A percentile compares a stretch with the other conserved stretches of the same genome.
Conservation (phyloP, 2,888 invertebrate genomes). For the Andrena fulva region DNA sequence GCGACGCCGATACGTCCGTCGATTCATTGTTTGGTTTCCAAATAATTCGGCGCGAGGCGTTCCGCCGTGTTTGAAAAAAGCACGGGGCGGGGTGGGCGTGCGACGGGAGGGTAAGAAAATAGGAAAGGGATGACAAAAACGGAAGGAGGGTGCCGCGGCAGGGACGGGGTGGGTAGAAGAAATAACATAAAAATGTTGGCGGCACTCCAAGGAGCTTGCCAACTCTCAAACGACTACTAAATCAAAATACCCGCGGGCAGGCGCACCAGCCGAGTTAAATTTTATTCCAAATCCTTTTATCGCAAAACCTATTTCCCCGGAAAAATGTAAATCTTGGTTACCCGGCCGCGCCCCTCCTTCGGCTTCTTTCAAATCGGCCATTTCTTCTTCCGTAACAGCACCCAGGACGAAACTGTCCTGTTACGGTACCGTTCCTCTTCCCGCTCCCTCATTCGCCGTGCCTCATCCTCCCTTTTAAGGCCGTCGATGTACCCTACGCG, state of each 20-base stretch:
- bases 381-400: constrained; percentile 64
- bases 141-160: constrained; percentile 30
- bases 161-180: constrained; percentile 57
- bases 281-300: constrained; percentile 83
- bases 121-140: constrained; percentile 36
- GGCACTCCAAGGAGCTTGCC: constrained; percentile 82
- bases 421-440: constrained; percentile 43
- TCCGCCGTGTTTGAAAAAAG: constrained; percentile 18
- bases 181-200: constrained; percentile 83
- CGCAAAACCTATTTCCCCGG: constrained; percentile 80
- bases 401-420: constrained; percentile 63
- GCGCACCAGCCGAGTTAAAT: constrained; percentile 74
- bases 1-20: not conserved
- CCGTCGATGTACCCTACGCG: constrained; percentile 2
- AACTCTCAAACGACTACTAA: constrained; percentile 83
- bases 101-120: not conserved
- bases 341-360: constrained; percentile 57
- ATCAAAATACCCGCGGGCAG: constrained; percentile 79
- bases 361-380: constrained; percentile 60
- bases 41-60: constrained; percentile 34
- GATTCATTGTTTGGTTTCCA: constrained; percentile 14
- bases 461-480: constrained; percentile 24
- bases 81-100: not conserved
- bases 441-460: not conserved
- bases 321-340: constrained; percentile 80